These are phyloP conservation scores for Aproaerema taeniolella DNA, from an alignment of 2,888 invertebrate species.

Conservation along the genomic window DNA sequence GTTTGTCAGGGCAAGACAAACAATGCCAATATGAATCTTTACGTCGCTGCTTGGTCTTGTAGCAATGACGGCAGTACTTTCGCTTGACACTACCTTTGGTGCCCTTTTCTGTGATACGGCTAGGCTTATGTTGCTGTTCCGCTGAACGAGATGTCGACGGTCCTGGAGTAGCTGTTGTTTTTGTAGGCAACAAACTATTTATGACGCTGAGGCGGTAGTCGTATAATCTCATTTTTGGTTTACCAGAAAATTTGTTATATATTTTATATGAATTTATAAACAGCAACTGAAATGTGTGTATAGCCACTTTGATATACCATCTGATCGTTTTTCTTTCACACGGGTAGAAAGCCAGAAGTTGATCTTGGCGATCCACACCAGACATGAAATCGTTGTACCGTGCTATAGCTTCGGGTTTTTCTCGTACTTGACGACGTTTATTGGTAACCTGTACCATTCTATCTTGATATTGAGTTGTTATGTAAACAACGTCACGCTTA, in stretches of 20 bases:
- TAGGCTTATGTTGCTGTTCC: not conserved
- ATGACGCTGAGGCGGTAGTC: not conserved
- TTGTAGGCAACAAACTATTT: not conserved
- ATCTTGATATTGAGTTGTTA: not conserved
- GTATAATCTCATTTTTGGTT: not conserved
- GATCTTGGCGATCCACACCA: conserved; percentile 17
- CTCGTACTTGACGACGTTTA: not conserved
- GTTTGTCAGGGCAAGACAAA: not conserved
- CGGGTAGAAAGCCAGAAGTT: conserved; percentile 16
- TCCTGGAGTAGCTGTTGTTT: not conserved
- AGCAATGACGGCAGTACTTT: not conserved
- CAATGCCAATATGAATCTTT: not conserved
- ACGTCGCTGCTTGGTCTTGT: not conserved
- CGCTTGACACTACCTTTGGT: not conserved
- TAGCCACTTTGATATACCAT: conserved; percentile 17
- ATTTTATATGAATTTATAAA: conserved; percentile 9
- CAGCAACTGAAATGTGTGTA: conserved; percentile 17
- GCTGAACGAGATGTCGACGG: not conserved
- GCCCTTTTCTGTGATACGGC: not conserved
- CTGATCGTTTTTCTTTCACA: conserved; percentile 13
- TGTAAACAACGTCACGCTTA: not conserved
- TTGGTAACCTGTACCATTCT: not conserved
- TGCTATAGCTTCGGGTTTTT: conserved; percentile 3
- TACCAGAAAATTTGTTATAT: not conserved
- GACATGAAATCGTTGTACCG: conserved; percentile 14